A percentile compares a stretch with the other conserved stretches of the same genome.
These are phyloP conservation scores for Hydriomena furcata DNA, from an alignment of 2,888 invertebrate species.

Conservation along the genomic window DNA sequence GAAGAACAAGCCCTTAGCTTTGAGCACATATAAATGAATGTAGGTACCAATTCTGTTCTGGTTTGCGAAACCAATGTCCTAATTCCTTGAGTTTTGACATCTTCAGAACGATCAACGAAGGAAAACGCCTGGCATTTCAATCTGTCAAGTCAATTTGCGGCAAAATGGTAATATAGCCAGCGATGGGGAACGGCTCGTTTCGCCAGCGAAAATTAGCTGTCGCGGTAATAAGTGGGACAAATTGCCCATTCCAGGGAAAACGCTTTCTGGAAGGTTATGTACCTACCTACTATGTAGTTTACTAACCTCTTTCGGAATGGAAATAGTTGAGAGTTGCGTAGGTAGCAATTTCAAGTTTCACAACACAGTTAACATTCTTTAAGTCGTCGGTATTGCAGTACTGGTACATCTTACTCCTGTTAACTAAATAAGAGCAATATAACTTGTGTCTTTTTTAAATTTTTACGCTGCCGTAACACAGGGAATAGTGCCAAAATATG, in stretches of 20 bases:
- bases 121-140: constrained; percentile 32
- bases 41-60: constrained; percentile 3
- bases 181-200: constrained; percentile 26
- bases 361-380: neutral
- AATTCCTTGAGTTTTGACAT: constrained; percentile 8
- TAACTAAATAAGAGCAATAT: neutral
- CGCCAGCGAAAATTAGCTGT: constrained; percentile 29
- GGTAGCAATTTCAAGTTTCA: too few relatives aligned
- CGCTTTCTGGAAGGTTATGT: constrained; percentile 6
- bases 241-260: constrained; percentile 17
- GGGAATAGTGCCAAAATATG: constrained; percentile 57
- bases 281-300: too few relatives aligned
- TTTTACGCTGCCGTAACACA: constrained; percentile 48
- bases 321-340: too few relatives aligned
- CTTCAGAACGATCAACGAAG: neutral
- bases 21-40: too few relatives aligned
- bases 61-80: constrained; percentile 3
- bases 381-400: neutral
- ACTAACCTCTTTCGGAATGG: neutral
- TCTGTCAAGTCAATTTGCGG: constrained; percentile 32
- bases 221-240: constrained; percentile 20
- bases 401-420: too few relatives aligned
- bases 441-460: neutral
- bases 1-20: too few relatives aligned
- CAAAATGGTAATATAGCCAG: constrained; percentile 34